Conservation (phyloP, 92 coral and sea anemone species). For the Umimayanthus kanabou region DNA sequence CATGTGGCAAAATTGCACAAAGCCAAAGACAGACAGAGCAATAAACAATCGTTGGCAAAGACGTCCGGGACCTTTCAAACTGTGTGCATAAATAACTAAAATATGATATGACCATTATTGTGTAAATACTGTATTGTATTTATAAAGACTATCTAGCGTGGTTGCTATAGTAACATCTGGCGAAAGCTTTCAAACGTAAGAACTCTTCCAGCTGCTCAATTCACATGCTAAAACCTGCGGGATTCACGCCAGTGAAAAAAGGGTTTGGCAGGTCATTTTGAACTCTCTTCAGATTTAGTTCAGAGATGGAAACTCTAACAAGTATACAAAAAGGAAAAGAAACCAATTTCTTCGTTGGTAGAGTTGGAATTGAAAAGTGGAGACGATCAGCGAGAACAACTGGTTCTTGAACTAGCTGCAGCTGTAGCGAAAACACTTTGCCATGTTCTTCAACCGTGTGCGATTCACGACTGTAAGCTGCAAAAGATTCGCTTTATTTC, state of each 20-base stretch:
- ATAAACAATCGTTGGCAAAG: too few relatives aligned
- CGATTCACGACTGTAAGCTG: slow-evolving; percentile 3
- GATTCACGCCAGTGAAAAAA: background rate
- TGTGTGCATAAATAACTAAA: too few relatives aligned
- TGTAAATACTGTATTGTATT: too few relatives aligned
- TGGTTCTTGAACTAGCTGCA: background rate
- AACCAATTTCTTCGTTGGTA: background rate
- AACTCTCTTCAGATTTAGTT: background rate
- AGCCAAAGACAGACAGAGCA: too few relatives aligned
- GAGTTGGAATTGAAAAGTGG: background rate
- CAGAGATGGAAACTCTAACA: background rate
- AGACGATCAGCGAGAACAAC: background rate
- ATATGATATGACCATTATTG: too few relatives aligned
- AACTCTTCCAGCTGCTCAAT: background rate
- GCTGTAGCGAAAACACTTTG: background rate
- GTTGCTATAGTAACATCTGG: background rate
- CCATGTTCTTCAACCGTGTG: too few relatives aligned
- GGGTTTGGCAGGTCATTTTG: background rate
- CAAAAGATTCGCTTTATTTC: background rate
- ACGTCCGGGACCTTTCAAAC: too few relatives aligned
- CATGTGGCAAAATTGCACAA: too few relatives aligned
- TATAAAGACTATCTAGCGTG: too few relatives aligned
- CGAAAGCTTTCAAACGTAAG: background rate
- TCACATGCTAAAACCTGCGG: background rate
- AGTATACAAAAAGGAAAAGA: background rate